These are phyloP conservation scores for Mythimna lalbum DNA, from an alignment of 2,888 invertebrate genomes.

Conservation along the genomic window DNA sequence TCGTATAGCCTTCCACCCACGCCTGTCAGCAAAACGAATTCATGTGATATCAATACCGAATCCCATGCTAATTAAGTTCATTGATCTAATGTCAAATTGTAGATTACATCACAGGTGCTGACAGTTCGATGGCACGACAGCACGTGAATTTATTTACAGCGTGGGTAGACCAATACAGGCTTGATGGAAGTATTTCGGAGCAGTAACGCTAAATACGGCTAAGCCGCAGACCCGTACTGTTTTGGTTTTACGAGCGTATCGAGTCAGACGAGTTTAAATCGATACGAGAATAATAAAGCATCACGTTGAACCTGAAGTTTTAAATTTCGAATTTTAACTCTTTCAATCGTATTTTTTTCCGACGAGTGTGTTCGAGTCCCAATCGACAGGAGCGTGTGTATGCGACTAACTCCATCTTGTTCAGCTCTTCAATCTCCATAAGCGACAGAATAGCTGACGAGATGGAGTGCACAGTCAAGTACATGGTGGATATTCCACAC, in stretches of 20 bases:
- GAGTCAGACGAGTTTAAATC: slow-evolving; percentile 41
- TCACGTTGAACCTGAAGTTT: not conserved
- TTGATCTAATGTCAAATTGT: slow-evolving; percentile 42
- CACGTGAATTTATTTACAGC: slow-evolving; percentile 22
- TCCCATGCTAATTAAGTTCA: slow-evolving; percentile 48
- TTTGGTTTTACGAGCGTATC: slow-evolving; percentile 35
- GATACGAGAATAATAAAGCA: slow-evolving; percentile 24
- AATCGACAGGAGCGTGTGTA: too few species aligned
- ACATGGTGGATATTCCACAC: too few species aligned
- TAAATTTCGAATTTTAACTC: not conserved
- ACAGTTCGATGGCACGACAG: slow-evolving; percentile 37
- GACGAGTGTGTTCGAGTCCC: too few species aligned
- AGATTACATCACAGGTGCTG: slow-evolving; percentile 30
- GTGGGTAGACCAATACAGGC: slow-evolving; percentile 28
- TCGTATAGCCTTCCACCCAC: slow-evolving; percentile 31
- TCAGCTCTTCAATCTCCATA: too few species aligned
- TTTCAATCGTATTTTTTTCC: too few species aligned
- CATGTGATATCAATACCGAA: slow-evolving; percentile 28
- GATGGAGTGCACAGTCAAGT: too few species aligned
- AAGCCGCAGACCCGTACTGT: slow-evolving; percentile 14
- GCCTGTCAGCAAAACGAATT: slow-evolving; percentile 25
- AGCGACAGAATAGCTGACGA: too few species aligned
- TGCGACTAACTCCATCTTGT: too few species aligned
- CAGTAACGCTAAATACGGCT: slow-evolving; percentile 53
- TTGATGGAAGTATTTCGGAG: slow-evolving; percentile 30